These are phyloP conservation scores for Phymastichus coffea DNA, from an alignment of 1,140 invertebrate genomes.

Conservation along the genomic window DNA sequence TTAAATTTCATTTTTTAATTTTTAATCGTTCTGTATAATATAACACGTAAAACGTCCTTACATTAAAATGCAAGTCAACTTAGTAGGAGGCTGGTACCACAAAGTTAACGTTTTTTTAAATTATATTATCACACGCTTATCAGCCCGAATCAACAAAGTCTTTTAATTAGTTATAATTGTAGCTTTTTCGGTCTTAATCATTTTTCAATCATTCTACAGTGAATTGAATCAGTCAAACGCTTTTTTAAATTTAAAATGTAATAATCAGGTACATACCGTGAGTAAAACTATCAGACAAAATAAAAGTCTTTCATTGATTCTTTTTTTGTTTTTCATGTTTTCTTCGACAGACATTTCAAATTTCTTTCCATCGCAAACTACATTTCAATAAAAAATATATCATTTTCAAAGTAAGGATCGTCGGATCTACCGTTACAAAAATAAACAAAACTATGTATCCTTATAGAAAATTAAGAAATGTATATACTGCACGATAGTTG, in stretches of 20 bases:
- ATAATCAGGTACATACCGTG: background rate
- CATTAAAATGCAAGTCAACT: constrained; percentile 9
- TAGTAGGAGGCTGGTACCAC: constrained; percentile 13
- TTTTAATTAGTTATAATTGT: background rate
- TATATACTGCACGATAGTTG: too few species aligned
- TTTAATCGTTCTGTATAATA: constrained; percentile 19
- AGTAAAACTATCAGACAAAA: background rate
- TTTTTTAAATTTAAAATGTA: constrained; percentile 9
- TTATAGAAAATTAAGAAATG: too few species aligned
- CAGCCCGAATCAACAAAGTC: constrained; percentile 9
- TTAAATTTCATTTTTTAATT: constrained; percentile 5
- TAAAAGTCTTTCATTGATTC: too few species aligned
- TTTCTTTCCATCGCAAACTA: too few species aligned
- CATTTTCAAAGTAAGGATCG: too few species aligned
- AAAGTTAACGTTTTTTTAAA: background rate
- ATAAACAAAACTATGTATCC: too few species aligned
- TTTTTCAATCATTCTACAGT: background rate
- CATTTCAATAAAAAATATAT: too few species aligned
- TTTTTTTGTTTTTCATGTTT: too few species aligned
- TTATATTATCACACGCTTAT: background rate
- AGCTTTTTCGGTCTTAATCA: background rate
- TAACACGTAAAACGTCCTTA: constrained; percentile 7
- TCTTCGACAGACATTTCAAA: too few species aligned
- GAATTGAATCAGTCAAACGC: constrained; percentile 10
- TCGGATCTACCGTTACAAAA: too few species aligned